Percentiles rank a stretch among this genome's conserved stretches.
Conservation (phyloP, 1,140 invertebrate species). For the Drosophila seguyi region DNA sequence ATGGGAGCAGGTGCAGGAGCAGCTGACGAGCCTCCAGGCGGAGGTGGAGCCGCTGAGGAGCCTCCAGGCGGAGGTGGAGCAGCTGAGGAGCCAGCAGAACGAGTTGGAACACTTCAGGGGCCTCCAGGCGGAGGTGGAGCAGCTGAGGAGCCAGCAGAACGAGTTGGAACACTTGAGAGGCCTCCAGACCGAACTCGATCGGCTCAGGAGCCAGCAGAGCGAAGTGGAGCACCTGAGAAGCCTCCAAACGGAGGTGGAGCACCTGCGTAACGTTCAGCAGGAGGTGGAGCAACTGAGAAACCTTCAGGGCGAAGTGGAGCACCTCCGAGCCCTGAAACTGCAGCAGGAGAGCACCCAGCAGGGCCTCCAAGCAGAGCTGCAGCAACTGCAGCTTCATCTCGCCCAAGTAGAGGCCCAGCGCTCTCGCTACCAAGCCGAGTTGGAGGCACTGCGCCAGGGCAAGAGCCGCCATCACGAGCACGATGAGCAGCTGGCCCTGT, state of each 20-base stretch:
- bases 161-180: constrained; percentile 1
- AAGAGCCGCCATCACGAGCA: constrained; percentile 13
- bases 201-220: too few species aligned
- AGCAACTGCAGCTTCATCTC: not conserved
- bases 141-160: constrained; percentile 84
- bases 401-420: not conserved
- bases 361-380: not conserved
- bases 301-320: constrained; percentile 67
- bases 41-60: not conserved
- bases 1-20: constrained; percentile 64
- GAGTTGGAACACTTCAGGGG: too few species aligned
- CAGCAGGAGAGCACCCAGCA: constrained; percentile 3
- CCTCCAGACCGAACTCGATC: too few species aligned
- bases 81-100: not conserved
- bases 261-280: not conserved
- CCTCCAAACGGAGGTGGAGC: constrained; percentile 84
- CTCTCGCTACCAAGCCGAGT: constrained; percentile 4
- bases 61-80: constrained; percentile 84
- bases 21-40: constrained; percentile 85
- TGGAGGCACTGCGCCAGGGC: constrained; percentile 27
- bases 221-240: not conserved
- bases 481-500: constrained; percentile 58
- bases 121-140: constrained; percentile 85
- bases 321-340: not conserved
- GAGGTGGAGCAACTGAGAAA: constrained; percentile 85